Percentiles rank a stretch among this genome's conserved stretches.
phyloP scores from a whole-genome alignment of 2,888 invertebrate species.

The Dromius quadrimaculatus region DNA sequence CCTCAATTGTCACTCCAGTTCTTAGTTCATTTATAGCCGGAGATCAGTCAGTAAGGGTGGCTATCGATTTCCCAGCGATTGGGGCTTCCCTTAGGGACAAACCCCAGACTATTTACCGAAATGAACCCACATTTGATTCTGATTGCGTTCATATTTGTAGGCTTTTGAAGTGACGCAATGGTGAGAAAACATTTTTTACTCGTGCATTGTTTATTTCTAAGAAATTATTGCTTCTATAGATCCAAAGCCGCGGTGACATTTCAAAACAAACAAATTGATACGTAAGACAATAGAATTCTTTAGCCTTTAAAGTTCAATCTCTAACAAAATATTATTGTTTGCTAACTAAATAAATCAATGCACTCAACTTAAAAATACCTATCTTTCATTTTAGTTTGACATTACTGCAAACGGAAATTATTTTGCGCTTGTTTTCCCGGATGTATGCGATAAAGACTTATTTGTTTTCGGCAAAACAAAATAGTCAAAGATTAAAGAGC shows the following conservation, averaged over 20 bases:
- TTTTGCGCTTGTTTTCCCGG: constrained; percentile 45
- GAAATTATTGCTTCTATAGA: no score
- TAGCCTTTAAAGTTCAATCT: no score
- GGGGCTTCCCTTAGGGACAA: constrained; percentile 54
- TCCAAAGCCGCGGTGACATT: no score
- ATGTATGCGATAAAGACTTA: constrained; percentile 4
- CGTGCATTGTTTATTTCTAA: no score
- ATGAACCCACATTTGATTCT: constrained; percentile 65
- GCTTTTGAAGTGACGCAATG: constrained; percentile 61
- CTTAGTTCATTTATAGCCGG: neutral
- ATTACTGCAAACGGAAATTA: constrained; percentile 43
- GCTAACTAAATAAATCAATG: constrained; percentile 11
- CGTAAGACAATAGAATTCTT: no score
- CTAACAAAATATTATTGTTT: no score
- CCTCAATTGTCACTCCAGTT: constrained; percentile 6
- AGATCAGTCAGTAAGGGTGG: constrained; percentile 2
- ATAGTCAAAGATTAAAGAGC: constrained; percentile 17
- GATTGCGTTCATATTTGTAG: constrained; percentile 63
- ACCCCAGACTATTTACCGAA: constrained; percentile 61
- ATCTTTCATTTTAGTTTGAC: constrained; percentile 32
- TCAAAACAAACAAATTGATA: no score
- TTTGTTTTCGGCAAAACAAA: constrained; percentile 27
- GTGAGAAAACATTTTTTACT: no score
- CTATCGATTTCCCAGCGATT: constrained; percentile 54
- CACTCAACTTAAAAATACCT: constrained; percentile 6